These are phyloP conservation scores for Sternotherus odoratus DNA, from an alignment of 2,797 vertebrate species.

Conservation along the genomic window DNA sequence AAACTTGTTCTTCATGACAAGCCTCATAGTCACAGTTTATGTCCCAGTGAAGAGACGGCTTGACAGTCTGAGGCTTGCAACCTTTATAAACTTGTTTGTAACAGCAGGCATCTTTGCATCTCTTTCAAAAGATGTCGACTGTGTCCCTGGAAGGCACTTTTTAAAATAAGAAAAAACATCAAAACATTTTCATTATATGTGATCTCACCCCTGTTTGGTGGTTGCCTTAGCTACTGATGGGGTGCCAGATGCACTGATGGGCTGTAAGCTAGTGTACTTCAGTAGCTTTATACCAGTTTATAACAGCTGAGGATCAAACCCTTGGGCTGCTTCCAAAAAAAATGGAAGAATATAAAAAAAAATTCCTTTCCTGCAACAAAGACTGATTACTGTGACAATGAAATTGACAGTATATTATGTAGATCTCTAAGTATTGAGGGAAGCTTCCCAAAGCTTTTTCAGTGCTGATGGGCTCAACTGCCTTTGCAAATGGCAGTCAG, in stretches of 20 bases:
- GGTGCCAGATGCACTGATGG: not conserved
- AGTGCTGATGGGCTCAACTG: not conserved
- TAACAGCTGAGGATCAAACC: not conserved
- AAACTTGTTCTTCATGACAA: accelerated
- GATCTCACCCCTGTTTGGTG: accelerated
- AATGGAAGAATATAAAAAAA: too few relatives aligned
- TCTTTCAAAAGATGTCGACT: accelerated
- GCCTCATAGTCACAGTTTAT: accelerated
- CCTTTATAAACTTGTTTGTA: accelerated
- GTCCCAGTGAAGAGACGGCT: not conserved
- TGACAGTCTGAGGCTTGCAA: accelerated
- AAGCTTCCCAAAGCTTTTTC: not conserved
- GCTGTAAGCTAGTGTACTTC: accelerated
- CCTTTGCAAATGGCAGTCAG: not conserved
- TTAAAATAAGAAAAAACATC: accelerated
- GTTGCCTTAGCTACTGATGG: not conserved
- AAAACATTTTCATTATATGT: not conserved
- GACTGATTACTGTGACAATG: slow-evolving; percentile 13
- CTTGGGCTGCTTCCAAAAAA: too few relatives aligned
- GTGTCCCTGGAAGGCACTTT: not conserved
- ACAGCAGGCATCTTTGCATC: not conserved
- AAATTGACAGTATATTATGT: not conserved
- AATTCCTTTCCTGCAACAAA: not conserved
- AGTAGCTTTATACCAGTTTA: not conserved
- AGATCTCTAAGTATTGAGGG: not conserved